Conservation (phyloP, 1,140 invertebrate genomes). For the Phenacoccus solenopsis region DNA sequence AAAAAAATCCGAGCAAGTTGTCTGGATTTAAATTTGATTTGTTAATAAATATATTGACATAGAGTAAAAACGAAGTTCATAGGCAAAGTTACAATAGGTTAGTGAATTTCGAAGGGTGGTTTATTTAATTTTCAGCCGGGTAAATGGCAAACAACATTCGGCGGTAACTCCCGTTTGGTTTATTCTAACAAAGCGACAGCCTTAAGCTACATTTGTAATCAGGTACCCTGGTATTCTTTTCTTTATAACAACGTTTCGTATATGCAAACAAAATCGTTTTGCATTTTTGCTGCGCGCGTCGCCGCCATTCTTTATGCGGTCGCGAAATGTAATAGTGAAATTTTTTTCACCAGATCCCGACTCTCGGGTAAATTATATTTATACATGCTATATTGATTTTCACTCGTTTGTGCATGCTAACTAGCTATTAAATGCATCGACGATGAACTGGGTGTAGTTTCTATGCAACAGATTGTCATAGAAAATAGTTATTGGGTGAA, state of each 20-base stretch:
- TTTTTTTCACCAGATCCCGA: neutral
- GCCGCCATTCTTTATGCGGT: neutral
- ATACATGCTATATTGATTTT: neutral
- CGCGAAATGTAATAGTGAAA: neutral
- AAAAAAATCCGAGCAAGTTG: neutral
- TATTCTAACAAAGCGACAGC: neutral
- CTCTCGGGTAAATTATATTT: neutral
- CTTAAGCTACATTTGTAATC: neutral
- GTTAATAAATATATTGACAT: constrained; percentile 3
- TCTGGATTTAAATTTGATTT: neutral
- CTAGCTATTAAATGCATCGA: neutral
- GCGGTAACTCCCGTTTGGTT: neutral
- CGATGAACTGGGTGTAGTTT: neutral
- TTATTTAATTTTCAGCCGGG: constrained; percentile 3
- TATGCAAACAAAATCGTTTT: no score
- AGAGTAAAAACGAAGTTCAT: neutral
- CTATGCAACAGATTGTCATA: neutral
- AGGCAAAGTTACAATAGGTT: neutral
- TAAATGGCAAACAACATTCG: neutral
- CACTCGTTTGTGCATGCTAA: neutral
- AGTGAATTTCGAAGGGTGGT: neutral
- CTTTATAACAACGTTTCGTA: no score
- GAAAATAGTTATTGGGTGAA: neutral
- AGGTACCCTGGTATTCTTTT: neutral
- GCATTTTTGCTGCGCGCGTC: neutral